Base-by-base conservation (phyloP, 2,113 vertebrate genomes). In the Corynorhinus townsendii region DNA sequence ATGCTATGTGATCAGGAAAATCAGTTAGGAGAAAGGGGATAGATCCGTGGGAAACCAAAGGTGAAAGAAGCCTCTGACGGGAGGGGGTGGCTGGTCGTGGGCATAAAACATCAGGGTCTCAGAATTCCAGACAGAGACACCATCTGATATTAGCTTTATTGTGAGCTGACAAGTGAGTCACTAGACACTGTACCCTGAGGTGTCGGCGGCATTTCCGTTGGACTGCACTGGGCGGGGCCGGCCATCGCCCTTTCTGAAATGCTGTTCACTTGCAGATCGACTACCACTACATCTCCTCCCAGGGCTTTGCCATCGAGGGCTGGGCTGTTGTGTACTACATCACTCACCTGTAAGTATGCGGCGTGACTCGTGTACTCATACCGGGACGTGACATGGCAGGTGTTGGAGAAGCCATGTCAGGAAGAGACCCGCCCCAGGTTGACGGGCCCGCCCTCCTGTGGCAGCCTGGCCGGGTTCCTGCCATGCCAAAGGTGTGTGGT, bases 261-360 rank as follows among this genome's bases (percentile, higher is more conserved):
- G 20, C 8, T 3, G 15, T n/a, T 90, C 96, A 33, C 4, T 98
- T 98, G 92, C 98, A 99, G 99, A 99, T 99, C 40, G 99, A 99
- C 98, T 99, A 99, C 91, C 98, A 99, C 96, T 99, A 99, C 97
- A 99, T 99, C 96, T 99, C 99, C 33, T 99, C 98, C 83, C 99
- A 99, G 97, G 99, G 99, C 43, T 99, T 98, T 88, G 99, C 99
- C 9, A 99, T 99, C 1, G 99, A 99, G 95, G 99, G 98, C 90
- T 99, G 99, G 99, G 99, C 99, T 38, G 99, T 99, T 40, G 99
- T 99, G 45, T 99, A 99, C 97, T 99, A 99, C 95, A 99, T 99
- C 94, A 99, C 99, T 79, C 99, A 99, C 96, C 97, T 99, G 99
- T 99, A 85, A 99, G 99, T 99, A 40, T 64, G 2, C 14, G 1